Base-by-base conservation (phyloP, 37 sponge, comb jelly and placozoan genomes). In the Bolinopsis microptera region DNA sequence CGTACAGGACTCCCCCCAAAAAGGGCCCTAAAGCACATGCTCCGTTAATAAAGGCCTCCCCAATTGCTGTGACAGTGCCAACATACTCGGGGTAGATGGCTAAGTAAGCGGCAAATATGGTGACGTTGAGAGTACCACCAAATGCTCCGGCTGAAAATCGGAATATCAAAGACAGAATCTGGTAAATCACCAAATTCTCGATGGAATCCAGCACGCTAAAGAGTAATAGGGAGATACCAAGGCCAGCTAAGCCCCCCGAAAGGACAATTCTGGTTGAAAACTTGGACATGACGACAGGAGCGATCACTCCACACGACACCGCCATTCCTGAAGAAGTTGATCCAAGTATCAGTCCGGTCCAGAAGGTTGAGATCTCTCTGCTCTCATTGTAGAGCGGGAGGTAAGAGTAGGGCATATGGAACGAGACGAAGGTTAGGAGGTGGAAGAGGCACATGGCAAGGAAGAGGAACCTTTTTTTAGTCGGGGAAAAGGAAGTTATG, bases 11-110 rank as follows among this genome's bases (percentile, higher is more conserved):
- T 16, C 90, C 35, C 90, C 90, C 90, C 22, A 86, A 2, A 30
- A 86, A 86, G 90, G 90, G 90, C 0, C 90, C 90, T 9, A 86
- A 39, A 13, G 90, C 90, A 0, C 38, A 30, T 0, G 90, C 90
- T 3, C 90, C 90, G 39, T 86, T 86, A 3, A 86, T 25, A 26
- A 86, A 40, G 37, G 36, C 26, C 61, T 86, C 90, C 39, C 61
- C 90, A 28, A 86, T 39, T 3, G 90, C 40, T 5, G 90, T 86
- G 24, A 34, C 35, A 39, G 90, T 86, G 27, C 48, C 90, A 18
- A 86, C 90, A 3, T 41, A 24, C 22, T 86, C 61, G 1, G 90
- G 90, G 90, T 86, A 86, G 90, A 86, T 86, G 1, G 90, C 32
- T 5, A 86, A 40, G 25, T 36, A 38, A 0, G 36, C 90, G 24